These are phyloP conservation scores for Mus pahari DNA, from an alignment of 2,113 vertebrate species.

Conservation along the genomic window DNA sequence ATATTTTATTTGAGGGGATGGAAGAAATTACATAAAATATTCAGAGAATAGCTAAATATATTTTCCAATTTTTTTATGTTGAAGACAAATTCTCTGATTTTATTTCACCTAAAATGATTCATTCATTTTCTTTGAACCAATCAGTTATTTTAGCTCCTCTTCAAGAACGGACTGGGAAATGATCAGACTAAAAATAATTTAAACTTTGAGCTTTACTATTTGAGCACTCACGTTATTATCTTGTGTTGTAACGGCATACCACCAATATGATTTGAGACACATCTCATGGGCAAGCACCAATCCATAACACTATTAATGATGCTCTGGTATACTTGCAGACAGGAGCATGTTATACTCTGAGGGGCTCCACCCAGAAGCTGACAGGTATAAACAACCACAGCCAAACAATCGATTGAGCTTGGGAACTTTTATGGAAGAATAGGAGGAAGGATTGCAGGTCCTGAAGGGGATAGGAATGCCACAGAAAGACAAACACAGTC, in stretches of 20 bases:
- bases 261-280: slow-evolving; percentile 30
- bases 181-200: slow-evolving; percentile 12
- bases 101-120: neutral
- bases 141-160: neutral
- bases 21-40: neutral
- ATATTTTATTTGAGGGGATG: neutral
- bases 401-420: too few relatives aligned
- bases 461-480: too few relatives aligned
- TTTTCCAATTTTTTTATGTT: neutral
- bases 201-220: neutral
- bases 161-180: neutral
- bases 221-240: slow-evolving; percentile 53
- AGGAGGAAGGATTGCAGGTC: too few relatives aligned
- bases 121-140: neutral
- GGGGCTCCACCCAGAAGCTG: too few relatives aligned
- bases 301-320: too few relatives aligned
- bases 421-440: too few relatives aligned
- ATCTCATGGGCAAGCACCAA: too few relatives aligned
- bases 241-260: slow-evolving; percentile 37
- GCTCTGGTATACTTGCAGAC: too few relatives aligned
- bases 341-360: too few relatives aligned
- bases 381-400: too few relatives aligned
- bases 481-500: too few relatives aligned
- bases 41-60: neutral
- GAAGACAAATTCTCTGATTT: neutral